A percentile compares a stretch with the other conserved stretches of the same genome.
Conservation (phyloP, 2,797 vertebrate genomes). For the Phyllotis vaccarum region DNA sequence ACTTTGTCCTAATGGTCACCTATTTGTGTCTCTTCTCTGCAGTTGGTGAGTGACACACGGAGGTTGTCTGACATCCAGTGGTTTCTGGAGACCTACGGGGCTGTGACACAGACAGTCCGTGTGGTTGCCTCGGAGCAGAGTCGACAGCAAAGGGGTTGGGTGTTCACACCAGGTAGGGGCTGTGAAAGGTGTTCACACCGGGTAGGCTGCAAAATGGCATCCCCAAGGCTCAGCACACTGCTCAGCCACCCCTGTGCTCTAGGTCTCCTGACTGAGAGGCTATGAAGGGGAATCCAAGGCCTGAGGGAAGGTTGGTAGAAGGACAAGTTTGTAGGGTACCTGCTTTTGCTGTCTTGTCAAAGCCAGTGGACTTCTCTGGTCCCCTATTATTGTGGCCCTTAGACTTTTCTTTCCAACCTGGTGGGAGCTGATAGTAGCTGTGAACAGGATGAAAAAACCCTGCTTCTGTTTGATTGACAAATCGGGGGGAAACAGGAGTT, state of each 20-base stretch:
- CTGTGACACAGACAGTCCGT: constrained; percentile 87
- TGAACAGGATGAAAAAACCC: background rate
- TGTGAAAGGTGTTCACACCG: background rate
- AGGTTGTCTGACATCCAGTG: constrained; percentile 93
- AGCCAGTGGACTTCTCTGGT: background rate
- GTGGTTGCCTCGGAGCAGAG: constrained; percentile 91
- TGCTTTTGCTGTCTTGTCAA: background rate
- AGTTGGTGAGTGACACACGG: constrained; percentile 95
- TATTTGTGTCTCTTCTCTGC: constrained; percentile 1
- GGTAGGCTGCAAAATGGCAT: constrained; percentile 84
- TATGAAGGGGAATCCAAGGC: background rate
- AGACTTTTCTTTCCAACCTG: background rate
- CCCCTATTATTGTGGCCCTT: background rate
- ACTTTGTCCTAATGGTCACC: background rate
- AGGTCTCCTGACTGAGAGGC: rapidly evolving
- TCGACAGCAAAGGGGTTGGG: constrained; percentile 92
- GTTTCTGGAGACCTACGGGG: constrained; percentile 90
- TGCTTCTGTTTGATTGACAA: background rate
- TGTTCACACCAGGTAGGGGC: constrained; percentile 88
- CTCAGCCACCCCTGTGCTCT: rapidly evolving
- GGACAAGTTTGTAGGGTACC: background rate
- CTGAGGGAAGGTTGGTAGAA: background rate
- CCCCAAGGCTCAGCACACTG: background rate
- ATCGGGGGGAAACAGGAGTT: background rate
- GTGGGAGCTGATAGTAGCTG: background rate